A percentile compares a stretch with the other conserved stretches of the same genome.
phyloP scores from a whole-genome alignment of 2,113 vertebrate species.

The Ascaphus truei region DNA sequence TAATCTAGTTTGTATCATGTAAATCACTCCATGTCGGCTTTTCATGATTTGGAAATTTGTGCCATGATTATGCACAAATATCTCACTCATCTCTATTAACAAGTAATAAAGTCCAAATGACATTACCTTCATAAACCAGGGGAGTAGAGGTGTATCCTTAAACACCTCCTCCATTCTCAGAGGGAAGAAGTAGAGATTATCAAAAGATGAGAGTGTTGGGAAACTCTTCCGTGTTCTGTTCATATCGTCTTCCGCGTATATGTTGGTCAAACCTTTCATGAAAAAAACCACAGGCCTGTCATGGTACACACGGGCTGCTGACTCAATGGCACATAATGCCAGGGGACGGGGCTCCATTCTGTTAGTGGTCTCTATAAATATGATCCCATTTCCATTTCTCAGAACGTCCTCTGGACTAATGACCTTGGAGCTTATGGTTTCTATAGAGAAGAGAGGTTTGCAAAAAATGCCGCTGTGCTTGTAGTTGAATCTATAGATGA shows the following conservation, averaged over 20 bases:
- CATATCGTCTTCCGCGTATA: background rate
- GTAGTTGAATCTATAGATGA: background rate
- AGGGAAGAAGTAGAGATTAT: background rate
- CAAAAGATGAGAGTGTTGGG: background rate
- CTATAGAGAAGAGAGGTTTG: too few species aligned
- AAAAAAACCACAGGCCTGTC: conserved; percentile 3
- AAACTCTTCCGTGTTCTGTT: background rate
- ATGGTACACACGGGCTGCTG: conserved; percentile 1
- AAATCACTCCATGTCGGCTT: too few species aligned
- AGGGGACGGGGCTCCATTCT: background rate
- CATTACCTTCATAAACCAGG: conserved; percentile 2
- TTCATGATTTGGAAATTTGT: too few species aligned
- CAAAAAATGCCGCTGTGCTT: background rate
- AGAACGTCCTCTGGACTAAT: background rate
- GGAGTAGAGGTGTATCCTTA: background rate
- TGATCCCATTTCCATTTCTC: background rate
- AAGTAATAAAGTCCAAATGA: too few species aligned
- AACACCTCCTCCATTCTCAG: background rate
- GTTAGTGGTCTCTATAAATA: background rate
- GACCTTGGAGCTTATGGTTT: background rate
- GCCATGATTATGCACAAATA: too few species aligned
- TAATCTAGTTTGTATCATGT: too few species aligned
- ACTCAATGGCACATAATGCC: conserved; percentile 1
- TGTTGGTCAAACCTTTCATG: background rate
- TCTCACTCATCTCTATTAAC: too few species aligned